Base-by-base conservation (phyloP, 1,140 invertebrate species). In the Platyura marginata region DNA sequence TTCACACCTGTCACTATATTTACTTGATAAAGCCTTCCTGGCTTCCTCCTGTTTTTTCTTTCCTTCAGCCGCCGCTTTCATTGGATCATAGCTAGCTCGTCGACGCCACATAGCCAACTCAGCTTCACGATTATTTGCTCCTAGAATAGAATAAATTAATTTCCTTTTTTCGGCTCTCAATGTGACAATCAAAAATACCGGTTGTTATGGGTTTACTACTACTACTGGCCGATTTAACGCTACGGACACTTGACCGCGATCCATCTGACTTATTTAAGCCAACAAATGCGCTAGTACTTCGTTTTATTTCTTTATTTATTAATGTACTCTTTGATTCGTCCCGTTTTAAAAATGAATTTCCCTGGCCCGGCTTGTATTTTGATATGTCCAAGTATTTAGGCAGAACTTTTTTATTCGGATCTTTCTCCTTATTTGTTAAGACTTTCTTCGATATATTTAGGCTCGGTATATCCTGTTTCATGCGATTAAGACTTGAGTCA, bases 71-170 rank as follows among this genome's bases (percentile, higher is more conserved):
- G 85, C 85, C 11, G 81, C 79, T 53, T 86, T 88, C 68, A 89
- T 75, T 3, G 87, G 87, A 65, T 91, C 86, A 61, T 91, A 93
- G 50, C 78, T 88, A 53, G 89, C 89, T 44, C 88, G 67, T 44
- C 87, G 67, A 55, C 89, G 88, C 87, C 87, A 92, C 65, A 90
- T 90, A 56, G 86, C 83, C 65, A 89, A 77, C 55, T 91, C 88
- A 35, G 81, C 75, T 59, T 86, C 83, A n/a, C n/a, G n/a, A n/a
- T n/a, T n/a, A n/a, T n/a, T n/a, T n/a, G n/a, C n/a, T n/a, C n/a
- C n/a, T n/a, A n/a, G n/a, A n/a, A n/a, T n/a, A n/a, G n/a, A n/a
- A n/a, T n/a, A n/a, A n/a, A n/a, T n/a, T n/a, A n/a, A n/a, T n/a
- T n/a, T n/a, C n/a, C n/a, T n/a, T n/a, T n/a, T n/a, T n/a, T n/a